Evolutionary conservation across 53 echinoderm and acorn worm genomes (phyloP), one percentile per base, ranked within the genome.

Genomic region (Mesocentrotus franciscanus): DNA sequence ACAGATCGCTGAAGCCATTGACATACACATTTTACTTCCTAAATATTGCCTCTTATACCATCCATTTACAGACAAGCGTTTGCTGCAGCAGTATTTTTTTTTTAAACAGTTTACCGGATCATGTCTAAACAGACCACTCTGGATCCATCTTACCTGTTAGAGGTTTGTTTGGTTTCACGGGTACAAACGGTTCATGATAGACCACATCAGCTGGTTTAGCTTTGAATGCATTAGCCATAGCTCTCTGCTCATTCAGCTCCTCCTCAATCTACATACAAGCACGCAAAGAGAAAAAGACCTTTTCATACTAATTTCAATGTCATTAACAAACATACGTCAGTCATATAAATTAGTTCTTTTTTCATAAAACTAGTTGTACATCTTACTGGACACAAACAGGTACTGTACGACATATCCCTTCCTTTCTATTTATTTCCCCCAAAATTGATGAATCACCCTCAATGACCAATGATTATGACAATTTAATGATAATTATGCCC

Each of bases 131-230:
- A 10, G 60, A 16, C 2, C 3, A 66, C 7, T 17, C 22, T 5
- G 68, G 68, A 68, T 68, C 26, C 20, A 42, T 58, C 95, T 18
- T 96, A 99, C 99, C 99, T 94, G 98, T 99, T 56, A 99, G 96
- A 17, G 99, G 97, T 60, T 97, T 98, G 95, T 95, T 96, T 1
- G 97, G 91, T 91, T 97, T 99, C 90, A 96, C 95, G 17, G 99
- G 99, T 8, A 97, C 62, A 71, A 99, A 99, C 1, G 99, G 99
- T 87, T 97, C 96, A 70, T 97, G 75, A 49, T 99, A 99, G 57
- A 99, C 92, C n/a, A 99, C 97, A 61, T 96, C 95, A 20, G 99
- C 97, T 58, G 97, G 97, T 70, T 96, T 96, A 56, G 99, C 99
- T 60, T 96, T 95, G 97, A 99, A 99, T 4, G 94, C 89, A 29